Base-by-base conservation (phyloP, 2,888 invertebrate genomes). In the Molanna angustata region DNA sequence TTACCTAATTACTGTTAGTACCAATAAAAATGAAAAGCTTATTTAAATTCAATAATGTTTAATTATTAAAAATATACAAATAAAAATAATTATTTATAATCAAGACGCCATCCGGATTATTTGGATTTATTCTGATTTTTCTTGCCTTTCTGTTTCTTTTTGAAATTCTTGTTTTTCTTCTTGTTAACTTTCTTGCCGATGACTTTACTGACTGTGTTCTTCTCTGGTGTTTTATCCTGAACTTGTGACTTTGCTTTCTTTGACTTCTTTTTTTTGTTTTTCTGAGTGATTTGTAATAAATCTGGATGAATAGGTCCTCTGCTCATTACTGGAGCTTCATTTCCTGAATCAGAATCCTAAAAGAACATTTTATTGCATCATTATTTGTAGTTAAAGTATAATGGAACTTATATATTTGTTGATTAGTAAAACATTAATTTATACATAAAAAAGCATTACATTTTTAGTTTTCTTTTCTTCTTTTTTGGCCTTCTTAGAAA, bases 401-500 rank as follows among this genome's bases (percentile, higher is more conserved):
- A n/a, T n/a, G 6, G 11, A 27, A 27, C 6, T 7, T 27, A 27
- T 7, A 27, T 42, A 16, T 7, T 40, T 17, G 17, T 16, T 18
- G 11, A 4, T 2, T 2, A 11, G 13, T 9, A 17, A 3, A 3
- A 18, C 3, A 47, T 20, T 35, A 35, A 47, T 14, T 37, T 7
- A n/a, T 49, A 41, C 49, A 22, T 39, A 20, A 31, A 2, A 33
- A 18, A 17, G n/a, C n/a, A n/a, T n/a, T n/a, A 13, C 33, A 33
- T 33, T 3, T 33, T 33, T 33, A 13, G 20, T 18, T 17, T 22
- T 48, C n/a, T 31, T 35, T 7, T 48, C 3, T 39, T 31, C n/a
- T 32, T 63, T 64, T 42, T 65, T 66, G 44, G 63, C 65, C 33
- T 65, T 66, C 33, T 65, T 65, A 56, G 64, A 64, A 46, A 65